A percentile compares a stretch with the other conserved stretches of the same genome.
These are phyloP conservation scores for Megalonaias nervosa DNA, from an alignment of 1,140 invertebrate genomes.

Conservation along the genomic window DNA sequence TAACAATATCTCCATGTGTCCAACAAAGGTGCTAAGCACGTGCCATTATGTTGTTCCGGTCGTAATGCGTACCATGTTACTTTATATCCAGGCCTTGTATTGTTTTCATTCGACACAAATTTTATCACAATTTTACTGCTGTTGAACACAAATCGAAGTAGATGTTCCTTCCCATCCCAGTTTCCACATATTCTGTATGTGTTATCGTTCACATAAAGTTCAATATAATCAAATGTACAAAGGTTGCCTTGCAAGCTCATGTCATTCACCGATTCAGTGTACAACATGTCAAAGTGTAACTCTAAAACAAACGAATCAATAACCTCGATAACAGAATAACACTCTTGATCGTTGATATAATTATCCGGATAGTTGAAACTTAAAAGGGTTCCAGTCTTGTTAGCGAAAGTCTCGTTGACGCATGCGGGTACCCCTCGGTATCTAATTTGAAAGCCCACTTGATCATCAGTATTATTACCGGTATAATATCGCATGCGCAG, in stretches of 20 bases:
- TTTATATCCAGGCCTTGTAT: conserved; percentile 1
- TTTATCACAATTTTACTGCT: conserved; percentile 2
- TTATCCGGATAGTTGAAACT: conserved; percentile 9
- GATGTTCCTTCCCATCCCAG: conserved; percentile 16
- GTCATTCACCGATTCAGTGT: conserved; percentile 22
- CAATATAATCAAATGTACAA: conserved; percentile 23
- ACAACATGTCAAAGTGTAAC: conserved; percentile 17
- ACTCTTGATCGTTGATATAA: conserved; percentile 3
- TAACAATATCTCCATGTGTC: conserved; percentile 18
- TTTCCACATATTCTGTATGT: conserved; percentile 14
- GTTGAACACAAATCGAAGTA: conserved; percentile 20
- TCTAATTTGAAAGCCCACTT: background rate
- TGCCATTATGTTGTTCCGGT: background rate
- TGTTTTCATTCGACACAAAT: conserved; percentile 7
- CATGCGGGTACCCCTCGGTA: background rate
- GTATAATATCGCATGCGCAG: too few species aligned
- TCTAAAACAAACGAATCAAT: conserved; percentile 12
- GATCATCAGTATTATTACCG: background rate
- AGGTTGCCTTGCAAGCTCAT: conserved; percentile 17
- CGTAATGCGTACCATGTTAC: background rate
- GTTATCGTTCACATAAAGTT: conserved; percentile 2
- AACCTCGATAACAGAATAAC: conserved; percentile 7
- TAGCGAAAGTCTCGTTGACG: background rate
- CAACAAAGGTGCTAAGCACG: conserved; percentile 12
- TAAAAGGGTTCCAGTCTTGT: background rate